Evolutionary conservation across 2,113 vertebrate species (phyloP).

Genomic region (Daubentonia madagascariensis): DNA sequence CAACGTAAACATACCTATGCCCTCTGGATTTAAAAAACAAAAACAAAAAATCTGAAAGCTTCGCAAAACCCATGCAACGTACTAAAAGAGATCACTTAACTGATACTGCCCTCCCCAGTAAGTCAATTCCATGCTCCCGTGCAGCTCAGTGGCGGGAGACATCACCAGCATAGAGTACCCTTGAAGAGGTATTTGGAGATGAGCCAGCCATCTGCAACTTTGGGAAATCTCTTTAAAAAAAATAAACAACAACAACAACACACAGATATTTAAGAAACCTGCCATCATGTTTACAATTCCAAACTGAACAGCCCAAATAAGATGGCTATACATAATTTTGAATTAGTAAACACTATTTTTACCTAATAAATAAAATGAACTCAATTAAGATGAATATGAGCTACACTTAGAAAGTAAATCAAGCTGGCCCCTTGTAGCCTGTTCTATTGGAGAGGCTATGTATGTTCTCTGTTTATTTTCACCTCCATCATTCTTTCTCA

Average conservation of each 20-base stretch:
- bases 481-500: neutral
- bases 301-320: slow-evolving; percentile 47
- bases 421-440: neutral
- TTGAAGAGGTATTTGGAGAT: slow-evolving; percentile 65
- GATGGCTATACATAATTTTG: neutral
- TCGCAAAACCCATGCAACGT: slow-evolving; percentile 51
- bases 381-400: neutral
- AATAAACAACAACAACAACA: slow-evolving; percentile 53
- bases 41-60: neutral
- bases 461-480: neutral
- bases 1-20: neutral
- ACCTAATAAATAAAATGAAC: neutral
- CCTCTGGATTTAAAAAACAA: slow-evolving; percentile 19
- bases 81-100: slow-evolving; percentile 63
- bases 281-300: slow-evolving; percentile 29
- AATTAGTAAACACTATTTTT: slow-evolving; percentile 2
- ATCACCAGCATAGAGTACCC: slow-evolving; percentile 62
- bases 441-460: neutral
- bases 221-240: slow-evolving; percentile 63
- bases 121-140: slow-evolving; percentile 42
- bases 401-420: neutral
- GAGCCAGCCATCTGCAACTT: slow-evolving; percentile 59
- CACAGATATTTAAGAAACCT: slow-evolving; percentile 59
- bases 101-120: slow-evolving; percentile 59
- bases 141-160: slow-evolving; percentile 56